A percentile compares a stretch with the other conserved stretches of the same genome.
These are phyloP conservation scores for Stegodyphus mimosarum DNA, from an alignment of 1,140 invertebrate genomes.

Conservation along the genomic window DNA sequence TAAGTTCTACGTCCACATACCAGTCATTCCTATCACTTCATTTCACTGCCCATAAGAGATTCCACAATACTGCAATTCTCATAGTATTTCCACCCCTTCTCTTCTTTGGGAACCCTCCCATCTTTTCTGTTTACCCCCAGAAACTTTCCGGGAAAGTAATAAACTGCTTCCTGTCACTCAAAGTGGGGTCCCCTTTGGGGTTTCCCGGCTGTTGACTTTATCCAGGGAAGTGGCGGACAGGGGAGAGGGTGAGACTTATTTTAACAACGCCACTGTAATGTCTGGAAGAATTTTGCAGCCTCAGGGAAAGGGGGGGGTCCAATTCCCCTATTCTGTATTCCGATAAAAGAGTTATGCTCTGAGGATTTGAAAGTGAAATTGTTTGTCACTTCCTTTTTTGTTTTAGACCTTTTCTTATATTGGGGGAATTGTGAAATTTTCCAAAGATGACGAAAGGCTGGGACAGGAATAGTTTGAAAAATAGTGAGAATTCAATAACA, in stretches of 20 bases:
- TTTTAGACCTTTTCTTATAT: no score
- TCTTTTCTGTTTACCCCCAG: conserved; percentile 27
- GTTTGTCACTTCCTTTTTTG: neutral
- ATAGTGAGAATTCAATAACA: no score
- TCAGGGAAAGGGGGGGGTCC: no score
- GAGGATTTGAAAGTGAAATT: conserved; percentile 4
- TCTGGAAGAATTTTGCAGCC: no score
- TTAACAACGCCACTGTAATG: no score
- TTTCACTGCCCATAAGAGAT: conserved; percentile 10
- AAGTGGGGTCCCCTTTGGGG: conserved; percentile 9
- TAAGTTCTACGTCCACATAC: no score
- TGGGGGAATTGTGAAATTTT: no score
- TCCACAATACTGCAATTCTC: conserved; percentile 20
- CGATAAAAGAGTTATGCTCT: neutral
- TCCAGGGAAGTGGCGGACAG: neutral
- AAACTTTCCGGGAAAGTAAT: conserved; percentile 46
- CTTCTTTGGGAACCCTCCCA: neutral
- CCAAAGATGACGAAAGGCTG: no score
- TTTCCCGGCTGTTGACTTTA: conserved; percentile 45
- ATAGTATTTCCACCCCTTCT: no score
- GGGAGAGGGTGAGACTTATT: neutral
- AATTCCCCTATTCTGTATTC: neutral
- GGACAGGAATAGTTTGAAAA: no score
- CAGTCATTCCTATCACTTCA: neutral
- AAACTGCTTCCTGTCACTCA: conserved; percentile 49